Evolutionary conservation across 2,888 invertebrate genomes (phyloP), one percentile per base, ranked within the genome.

Genomic region (Gisinianus flammeolus): DNA sequence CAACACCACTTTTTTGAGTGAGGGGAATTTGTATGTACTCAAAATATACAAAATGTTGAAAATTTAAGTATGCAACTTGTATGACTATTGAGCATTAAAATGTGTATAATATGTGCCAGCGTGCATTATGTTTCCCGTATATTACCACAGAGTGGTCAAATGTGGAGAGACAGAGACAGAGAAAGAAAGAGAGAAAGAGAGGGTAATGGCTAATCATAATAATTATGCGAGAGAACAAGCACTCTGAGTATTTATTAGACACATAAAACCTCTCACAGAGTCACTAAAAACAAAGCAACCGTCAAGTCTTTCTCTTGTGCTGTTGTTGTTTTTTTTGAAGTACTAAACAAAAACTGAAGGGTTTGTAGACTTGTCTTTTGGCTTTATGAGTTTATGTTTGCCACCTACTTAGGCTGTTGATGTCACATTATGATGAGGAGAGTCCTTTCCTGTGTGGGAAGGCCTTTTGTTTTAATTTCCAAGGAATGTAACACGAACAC

Each of bases 401-500:
- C 70, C 70, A 70, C 70, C 70, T 70, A 70, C 70, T 54, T 26
- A 70, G 54, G 54, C 54, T 19, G 54, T 54, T 70, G 16, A 70
- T 54, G 70, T 70, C 70, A 70, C 28, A 54, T 54, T 33, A 67
- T 52, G 70, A 24, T 24, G 26, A 26, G 54, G 26, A 54, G 70
- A 70, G 22, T 33, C 19, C 1, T 68, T 33, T 68, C 22, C 22
- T n/a, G 8, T 26, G 69, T 69, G 44, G 70, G 54, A 30, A 33
- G 44, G 10, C 52, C 54, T 54, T 70, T 70, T 70, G 70, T 70
- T 70, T 70, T 70, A 70, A 70, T 70, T 70, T 54, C 68, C 12
- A 70, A 1, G 28, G 52, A 52, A 54, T 54, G 26, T 70, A 28
- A 52, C 70, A 70, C 70, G 70, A 54, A 54, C 52, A 54, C 70